Conservation (phyloP, 2,797 vertebrate species). For the Sebastes oblongus region DNA sequence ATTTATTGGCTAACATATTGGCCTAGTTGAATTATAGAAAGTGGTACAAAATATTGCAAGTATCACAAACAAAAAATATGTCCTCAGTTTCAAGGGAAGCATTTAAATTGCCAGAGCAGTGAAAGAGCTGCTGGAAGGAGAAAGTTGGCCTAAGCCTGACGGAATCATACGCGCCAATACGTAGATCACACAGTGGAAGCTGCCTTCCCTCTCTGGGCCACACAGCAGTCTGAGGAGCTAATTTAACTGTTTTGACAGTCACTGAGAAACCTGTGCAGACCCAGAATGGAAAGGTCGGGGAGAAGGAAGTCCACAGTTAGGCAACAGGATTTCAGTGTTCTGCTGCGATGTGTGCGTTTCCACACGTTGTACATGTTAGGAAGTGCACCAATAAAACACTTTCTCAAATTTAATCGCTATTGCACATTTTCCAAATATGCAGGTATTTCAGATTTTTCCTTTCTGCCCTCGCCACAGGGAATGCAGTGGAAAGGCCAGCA, state of each 20-base stretch:
- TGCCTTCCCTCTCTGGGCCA: constrained; percentile 4
- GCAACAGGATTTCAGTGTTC: constrained; percentile 2
- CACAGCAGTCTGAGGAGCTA: constrained; percentile 17
- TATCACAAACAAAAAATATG: neutral
- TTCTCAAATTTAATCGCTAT: constrained; percentile 42
- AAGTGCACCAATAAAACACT: constrained; percentile 42
- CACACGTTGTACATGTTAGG: constrained; percentile 18
- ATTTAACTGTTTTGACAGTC: constrained; percentile 53
- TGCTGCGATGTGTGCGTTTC: constrained; percentile 14
- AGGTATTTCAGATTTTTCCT: constrained; percentile 34
- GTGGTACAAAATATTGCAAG: neutral
- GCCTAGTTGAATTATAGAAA: neutral
- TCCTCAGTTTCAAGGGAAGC: neutral
- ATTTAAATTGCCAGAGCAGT: neutral
- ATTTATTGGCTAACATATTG: neutral
- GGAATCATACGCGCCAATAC: constrained; percentile 7
- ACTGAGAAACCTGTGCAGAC: constrained; percentile 35
- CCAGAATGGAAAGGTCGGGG: constrained; percentile 35
- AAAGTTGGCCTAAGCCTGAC: constrained; percentile 21
- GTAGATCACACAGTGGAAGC: constrained; percentile 24
- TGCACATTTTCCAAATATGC: constrained; percentile 42
- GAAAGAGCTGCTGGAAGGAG: neutral
- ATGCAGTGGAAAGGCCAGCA: neutral
- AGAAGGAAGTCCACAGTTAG: constrained; percentile 14
- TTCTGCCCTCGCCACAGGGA: constrained; percentile 19